These are phyloP conservation scores for Carpatolechia fugitivella DNA, from an alignment of 2,888 invertebrate species.

Conservation along the genomic window DNA sequence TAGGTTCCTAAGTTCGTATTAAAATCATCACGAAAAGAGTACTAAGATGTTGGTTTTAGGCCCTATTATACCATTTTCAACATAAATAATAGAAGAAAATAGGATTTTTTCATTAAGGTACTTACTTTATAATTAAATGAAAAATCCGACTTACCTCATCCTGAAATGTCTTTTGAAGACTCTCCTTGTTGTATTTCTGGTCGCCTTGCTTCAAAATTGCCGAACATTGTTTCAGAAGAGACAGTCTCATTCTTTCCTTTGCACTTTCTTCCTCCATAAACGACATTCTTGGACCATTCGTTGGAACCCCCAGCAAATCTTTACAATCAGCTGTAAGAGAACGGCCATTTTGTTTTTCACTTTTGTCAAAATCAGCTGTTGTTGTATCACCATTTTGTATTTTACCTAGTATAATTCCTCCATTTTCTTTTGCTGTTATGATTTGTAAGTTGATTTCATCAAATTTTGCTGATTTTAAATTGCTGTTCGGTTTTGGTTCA, in stretches of 20 bases:
- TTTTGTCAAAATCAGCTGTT: background rate
- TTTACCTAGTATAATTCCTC: background rate
- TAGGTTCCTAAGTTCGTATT: too few relatives aligned
- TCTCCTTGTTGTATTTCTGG: constrained; percentile 80
- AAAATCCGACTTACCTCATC: constrained; percentile 79
- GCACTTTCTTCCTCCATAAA: constrained; percentile 86
- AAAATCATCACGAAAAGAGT: too few relatives aligned
- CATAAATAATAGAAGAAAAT: too few relatives aligned
- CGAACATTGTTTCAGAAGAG: constrained; percentile 82
- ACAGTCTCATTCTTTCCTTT: constrained; percentile 79
- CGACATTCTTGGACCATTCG: constrained; percentile 71
- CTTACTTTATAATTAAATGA: too few relatives aligned
- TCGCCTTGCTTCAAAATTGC: constrained; percentile 82
- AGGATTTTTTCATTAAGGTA: too few relatives aligned
- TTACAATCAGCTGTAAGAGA: background rate
- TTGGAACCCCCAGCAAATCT: constrained; percentile 42
- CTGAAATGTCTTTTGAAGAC: constrained; percentile 82
- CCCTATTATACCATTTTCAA: too few relatives aligned
- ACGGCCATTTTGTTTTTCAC: constrained; percentile 10
- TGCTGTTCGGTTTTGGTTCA: constrained; percentile 1
- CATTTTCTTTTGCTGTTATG: constrained; percentile 1
- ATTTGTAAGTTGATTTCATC: constrained; percentile 20
- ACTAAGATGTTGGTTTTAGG: too few relatives aligned
- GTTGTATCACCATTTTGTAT: background rate
- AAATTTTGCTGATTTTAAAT: constrained; percentile 10